A percentile compares a stretch with the other conserved stretches of the same genome.
Evolutionary conservation across 2,113 vertebrate species (phyloP).

Genomic region (Serinus canaria): DNA sequence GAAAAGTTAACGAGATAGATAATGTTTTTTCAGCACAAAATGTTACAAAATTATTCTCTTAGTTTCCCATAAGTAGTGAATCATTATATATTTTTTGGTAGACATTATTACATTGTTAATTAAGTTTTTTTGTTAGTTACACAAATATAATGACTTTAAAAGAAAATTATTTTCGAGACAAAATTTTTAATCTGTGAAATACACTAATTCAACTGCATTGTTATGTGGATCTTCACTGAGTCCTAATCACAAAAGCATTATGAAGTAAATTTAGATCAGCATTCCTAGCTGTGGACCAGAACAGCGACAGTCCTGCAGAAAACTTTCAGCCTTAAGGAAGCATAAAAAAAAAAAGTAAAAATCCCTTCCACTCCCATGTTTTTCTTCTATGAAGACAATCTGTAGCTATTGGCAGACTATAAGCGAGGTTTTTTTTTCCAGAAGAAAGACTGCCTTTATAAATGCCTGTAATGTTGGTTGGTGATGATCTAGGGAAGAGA

Average conservation of each 20-base stretch:
- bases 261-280: not conserved
- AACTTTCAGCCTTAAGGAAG: not conserved
- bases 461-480: not conserved
- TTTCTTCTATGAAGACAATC: not conserved
- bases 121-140: not conserved
- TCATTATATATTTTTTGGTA: not conserved
- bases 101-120: slow-evolving; percentile 10
- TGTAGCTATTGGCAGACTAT: not conserved
- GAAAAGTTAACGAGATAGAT: not conserved
- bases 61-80: not conserved
- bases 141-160: not conserved
- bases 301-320: not conserved
- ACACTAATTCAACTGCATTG: not conserved
- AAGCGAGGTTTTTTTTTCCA: not conserved
- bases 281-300: not conserved
- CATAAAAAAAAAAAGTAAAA: not conserved
- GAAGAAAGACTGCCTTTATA: not conserved
- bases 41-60: slow-evolving; percentile 15
- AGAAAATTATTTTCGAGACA: not conserved
- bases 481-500: not conserved
- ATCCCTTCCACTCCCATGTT: not conserved
- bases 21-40: slow-evolving; percentile 21
- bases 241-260: not conserved
- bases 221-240: not conserved
- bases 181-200: not conserved